These are phyloP conservation scores for Centropus bengalensis DNA, from an alignment of 2,113 vertebrate species.

Conservation along the genomic window DNA sequence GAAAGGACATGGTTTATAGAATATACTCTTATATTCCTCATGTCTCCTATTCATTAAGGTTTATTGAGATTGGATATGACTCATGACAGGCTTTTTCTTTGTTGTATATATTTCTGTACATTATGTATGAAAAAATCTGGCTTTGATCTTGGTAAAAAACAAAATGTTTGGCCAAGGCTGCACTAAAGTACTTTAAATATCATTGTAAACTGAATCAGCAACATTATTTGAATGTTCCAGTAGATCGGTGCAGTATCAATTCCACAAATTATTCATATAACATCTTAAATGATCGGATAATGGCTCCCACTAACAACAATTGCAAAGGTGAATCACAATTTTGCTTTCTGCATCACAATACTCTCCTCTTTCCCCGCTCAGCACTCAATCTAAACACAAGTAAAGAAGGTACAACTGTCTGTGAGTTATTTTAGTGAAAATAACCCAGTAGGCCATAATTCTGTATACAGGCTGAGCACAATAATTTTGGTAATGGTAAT, in stretches of 20 bases:
- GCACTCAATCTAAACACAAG: neutral
- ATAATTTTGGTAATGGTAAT: neutral
- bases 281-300: neutral
- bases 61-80: neutral
- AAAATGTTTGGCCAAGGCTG: neutral
- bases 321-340: neutral
- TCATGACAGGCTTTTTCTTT: neutral
- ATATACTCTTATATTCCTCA: neutral
- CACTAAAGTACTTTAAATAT: neutral
- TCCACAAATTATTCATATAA: neutral
- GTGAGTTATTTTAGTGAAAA: neutral
- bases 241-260: neutral
- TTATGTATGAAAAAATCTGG: neutral
- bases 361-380: neutral
- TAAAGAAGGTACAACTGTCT: neutral
- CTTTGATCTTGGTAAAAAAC: neutral
- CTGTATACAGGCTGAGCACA: neutral
- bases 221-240: neutral
- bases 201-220: neutral
- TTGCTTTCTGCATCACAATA: neutral
- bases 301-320: neutral
- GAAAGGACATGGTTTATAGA: neutral
- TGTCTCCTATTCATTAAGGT: neutral
- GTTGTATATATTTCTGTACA: neutral
- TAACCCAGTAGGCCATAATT: neutral